Evolutionary conservation across 2,113 vertebrate genomes (phyloP), one percentile per base, ranked within the genome.

Genomic region (Callocephalon fimbriatum): DNA sequence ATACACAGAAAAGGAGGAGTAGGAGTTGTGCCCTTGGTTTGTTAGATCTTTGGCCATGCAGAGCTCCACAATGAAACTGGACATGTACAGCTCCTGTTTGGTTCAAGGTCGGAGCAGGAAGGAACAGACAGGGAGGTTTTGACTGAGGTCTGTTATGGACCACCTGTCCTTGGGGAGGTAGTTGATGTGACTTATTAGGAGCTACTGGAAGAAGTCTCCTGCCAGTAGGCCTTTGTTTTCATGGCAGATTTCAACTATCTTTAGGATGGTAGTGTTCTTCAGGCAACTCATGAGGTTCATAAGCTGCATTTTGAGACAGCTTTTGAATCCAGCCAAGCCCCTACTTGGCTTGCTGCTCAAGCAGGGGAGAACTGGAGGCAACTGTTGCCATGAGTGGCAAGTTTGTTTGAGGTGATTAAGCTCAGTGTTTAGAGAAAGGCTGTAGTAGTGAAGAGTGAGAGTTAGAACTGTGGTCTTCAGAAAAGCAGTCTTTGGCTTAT

Each of bases 111-210:
- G 0, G 38, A 68, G n/a, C 31, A 38, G 79, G 38, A 73, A 48
- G 26, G 16, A 67, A 37, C 29, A n/a, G 66, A 31, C 14, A 15
- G 29, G 22, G 22, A 58, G 12, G 23, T 48, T 72, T 35, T 81
- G 20, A 2, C 14, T 79, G 45, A 45, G 37, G 27, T 71, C 35
- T 79, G 35, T n/a, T 77, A 53, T 12, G 22, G 53, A 7, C 20
- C 18, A 0, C 17, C 51, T 35, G 17, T 63, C 15, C 21, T 15
- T 37, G 29, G 9, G 18, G 32, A 40, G 0, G 0, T 4, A 40
- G 27, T 37, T 25, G 15, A 40, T 50, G 15, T 61, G 51, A 54
- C 22, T 71, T 53, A 11, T 10, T 35, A 27, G 27, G 20, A 37
- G 9, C 44, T 58, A 15, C 12, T 53, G 38, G 23, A 7, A 63